Conservation (phyloP, 2,113 vertebrate genomes). For the Callocephalon fimbriatum region DNA sequence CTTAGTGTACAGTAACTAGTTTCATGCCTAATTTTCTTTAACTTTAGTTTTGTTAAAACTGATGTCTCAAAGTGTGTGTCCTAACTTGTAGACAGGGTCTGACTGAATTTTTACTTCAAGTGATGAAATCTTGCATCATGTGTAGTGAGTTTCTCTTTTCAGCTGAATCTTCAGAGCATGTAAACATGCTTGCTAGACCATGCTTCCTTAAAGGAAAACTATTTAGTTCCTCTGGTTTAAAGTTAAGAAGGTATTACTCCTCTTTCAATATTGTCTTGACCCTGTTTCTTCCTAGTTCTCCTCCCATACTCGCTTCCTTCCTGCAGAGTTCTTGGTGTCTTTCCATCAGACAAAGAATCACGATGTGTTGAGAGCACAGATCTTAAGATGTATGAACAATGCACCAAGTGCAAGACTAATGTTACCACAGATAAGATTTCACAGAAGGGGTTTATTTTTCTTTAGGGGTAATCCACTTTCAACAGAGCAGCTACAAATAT, state of each 20-base stretch:
- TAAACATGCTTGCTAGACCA: not conserved
- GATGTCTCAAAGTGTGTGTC: not conserved
- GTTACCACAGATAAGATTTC: slow-evolving; percentile 16
- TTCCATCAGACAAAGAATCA: slow-evolving; percentile 11
- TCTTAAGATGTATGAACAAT: not conserved
- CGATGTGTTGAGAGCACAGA: not conserved
- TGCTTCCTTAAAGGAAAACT: slow-evolving; percentile 44
- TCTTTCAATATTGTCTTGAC: slow-evolving; percentile 20
- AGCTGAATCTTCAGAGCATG: not conserved
- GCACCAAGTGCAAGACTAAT: not conserved
- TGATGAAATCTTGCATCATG: not conserved
- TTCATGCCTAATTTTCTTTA: not conserved
- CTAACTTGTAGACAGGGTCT: not conserved
- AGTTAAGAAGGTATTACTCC: slow-evolving; percentile 1
- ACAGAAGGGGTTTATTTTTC: slow-evolving; percentile 16
- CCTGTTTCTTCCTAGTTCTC: slow-evolving; percentile 24
- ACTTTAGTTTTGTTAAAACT: not conserved
- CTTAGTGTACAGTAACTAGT: not conserved
- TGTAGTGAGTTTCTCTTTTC: not conserved
- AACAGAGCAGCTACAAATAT: not conserved
- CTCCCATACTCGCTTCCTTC: slow-evolving; percentile 34
- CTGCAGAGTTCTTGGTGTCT: slow-evolving; percentile 5
- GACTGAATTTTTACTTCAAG: not conserved
- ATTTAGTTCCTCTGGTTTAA: slow-evolving; percentile 27
- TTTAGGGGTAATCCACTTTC: not conserved